Evolutionary conservation across 2,113 vertebrate genomes (phyloP).

Genomic region (Phalacrocorax pelagicus): DNA sequence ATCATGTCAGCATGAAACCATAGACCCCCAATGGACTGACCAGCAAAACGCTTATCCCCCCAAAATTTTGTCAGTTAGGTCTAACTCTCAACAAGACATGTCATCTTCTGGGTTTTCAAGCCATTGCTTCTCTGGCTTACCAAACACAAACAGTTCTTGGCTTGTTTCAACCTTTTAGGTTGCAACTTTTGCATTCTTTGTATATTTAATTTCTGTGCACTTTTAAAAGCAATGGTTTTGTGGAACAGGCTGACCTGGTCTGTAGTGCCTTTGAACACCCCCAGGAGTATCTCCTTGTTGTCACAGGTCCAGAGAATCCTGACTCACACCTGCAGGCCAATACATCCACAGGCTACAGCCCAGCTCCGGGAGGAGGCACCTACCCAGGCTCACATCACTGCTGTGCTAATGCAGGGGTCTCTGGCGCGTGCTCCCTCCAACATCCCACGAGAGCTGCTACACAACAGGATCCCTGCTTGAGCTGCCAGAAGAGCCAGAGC

Average conservation of each 20-base stretch:
- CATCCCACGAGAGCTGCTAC: background rate
- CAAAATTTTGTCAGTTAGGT: background rate
- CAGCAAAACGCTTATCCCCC: background rate
- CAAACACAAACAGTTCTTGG: background rate
- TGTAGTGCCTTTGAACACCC: background rate
- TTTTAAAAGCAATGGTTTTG: background rate
- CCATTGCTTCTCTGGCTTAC: background rate
- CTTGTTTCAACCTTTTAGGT: background rate
- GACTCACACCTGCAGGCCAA: background rate
- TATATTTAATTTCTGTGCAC: background rate
- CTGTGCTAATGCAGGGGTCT: background rate
- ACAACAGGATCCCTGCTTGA: background rate
- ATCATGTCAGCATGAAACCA: background rate
- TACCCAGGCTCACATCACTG: background rate
- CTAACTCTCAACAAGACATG: background rate
- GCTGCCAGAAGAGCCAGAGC: background rate
- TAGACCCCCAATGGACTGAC: background rate
- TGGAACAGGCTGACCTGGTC: background rate
- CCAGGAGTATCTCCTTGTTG: background rate
- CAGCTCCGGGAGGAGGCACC: background rate
- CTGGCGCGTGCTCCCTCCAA: background rate
- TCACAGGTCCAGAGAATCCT: background rate
- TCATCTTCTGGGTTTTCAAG: background rate
- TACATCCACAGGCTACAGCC: background rate
- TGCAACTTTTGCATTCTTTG: background rate